phyloP scores from a whole-genome alignment of 2,113 vertebrate species.

The Puma concolor region DNA sequence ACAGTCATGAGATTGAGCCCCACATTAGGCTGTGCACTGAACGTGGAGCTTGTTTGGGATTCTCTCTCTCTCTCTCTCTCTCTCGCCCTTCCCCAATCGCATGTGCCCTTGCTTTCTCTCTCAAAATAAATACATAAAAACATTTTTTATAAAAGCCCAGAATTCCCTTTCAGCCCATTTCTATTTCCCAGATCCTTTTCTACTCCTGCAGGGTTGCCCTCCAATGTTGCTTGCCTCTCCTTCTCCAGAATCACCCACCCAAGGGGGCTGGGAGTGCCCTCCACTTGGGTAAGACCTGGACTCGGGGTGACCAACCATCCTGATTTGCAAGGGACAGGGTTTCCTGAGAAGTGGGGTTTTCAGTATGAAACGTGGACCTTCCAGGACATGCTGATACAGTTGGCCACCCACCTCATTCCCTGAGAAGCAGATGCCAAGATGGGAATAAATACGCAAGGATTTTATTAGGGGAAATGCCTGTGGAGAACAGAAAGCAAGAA shows the following conservation, averaged over 20 bases:
- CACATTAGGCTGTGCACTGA: too few species aligned
- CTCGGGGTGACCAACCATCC: too few species aligned
- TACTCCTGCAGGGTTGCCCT: too few species aligned
- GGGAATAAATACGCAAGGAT: neutral
- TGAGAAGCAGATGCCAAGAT: neutral
- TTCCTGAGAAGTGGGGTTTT: neutral
- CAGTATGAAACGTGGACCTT: neutral
- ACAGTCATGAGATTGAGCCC: too few species aligned
- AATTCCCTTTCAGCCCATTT: neutral
- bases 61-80: too few species aligned
- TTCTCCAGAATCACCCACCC: neutral
- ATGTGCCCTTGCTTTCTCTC: too few species aligned
- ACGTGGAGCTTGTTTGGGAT: too few species aligned
- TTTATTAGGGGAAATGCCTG: neutral
- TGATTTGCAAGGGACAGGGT: neutral
- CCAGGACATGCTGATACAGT: neutral
- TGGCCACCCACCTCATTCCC: neutral
- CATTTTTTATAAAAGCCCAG: neutral
- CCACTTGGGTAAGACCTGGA: neutral
- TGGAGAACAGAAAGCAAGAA: neutral
- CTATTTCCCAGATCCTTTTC: neutral
- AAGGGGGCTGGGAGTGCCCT: neutral
- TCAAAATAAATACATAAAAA: too few species aligned
- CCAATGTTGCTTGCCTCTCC: neutral
- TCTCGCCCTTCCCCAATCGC: too few species aligned